Evolutionary conservation across 2,113 vertebrate genomes (phyloP).

Genomic region (Takifugu flavidus): DNA sequence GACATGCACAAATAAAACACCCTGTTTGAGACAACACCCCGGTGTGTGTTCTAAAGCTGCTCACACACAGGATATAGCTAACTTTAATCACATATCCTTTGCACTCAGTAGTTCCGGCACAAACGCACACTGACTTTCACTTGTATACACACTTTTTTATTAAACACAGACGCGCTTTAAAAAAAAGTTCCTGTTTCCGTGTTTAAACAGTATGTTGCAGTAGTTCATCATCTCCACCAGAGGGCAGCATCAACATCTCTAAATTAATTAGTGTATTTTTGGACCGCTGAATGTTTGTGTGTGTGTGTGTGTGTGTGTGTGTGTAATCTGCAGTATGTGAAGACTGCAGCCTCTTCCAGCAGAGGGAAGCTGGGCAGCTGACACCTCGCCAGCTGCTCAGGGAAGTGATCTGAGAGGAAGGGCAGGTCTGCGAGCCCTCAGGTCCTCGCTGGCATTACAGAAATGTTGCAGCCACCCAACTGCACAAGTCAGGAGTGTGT

Average conservation of each 20-base stretch:
- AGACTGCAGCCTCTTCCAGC: slow-evolving; percentile 46
- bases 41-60: slow-evolving; percentile 2
- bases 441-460: slow-evolving; percentile 50
- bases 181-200: background rate
- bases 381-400: slow-evolving; percentile 60
- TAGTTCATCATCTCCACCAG: slow-evolving; percentile 24
- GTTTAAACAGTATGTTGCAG: background rate
- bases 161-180: no score
- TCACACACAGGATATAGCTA: background rate
- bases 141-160: background rate
- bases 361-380: slow-evolving; percentile 56
- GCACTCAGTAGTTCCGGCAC: background rate
- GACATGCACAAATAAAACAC: background rate
- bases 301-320: background rate
- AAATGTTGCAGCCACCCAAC: slow-evolving; percentile 36
- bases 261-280: slow-evolving; percentile 38
- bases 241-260: slow-evolving; percentile 20
- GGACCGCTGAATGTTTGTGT: slow-evolving; percentile 2
- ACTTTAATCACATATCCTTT: background rate
- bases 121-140: background rate
- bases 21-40: background rate
- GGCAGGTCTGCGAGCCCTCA: slow-evolving; percentile 39
- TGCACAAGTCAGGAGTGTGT: background rate
- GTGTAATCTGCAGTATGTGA: slow-evolving; percentile 44
- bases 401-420: slow-evolving; percentile 57